These are phyloP conservation scores for Polymixis flavicincta DNA, from an alignment of 2,888 invertebrate genomes.

Conservation along the genomic window DNA sequence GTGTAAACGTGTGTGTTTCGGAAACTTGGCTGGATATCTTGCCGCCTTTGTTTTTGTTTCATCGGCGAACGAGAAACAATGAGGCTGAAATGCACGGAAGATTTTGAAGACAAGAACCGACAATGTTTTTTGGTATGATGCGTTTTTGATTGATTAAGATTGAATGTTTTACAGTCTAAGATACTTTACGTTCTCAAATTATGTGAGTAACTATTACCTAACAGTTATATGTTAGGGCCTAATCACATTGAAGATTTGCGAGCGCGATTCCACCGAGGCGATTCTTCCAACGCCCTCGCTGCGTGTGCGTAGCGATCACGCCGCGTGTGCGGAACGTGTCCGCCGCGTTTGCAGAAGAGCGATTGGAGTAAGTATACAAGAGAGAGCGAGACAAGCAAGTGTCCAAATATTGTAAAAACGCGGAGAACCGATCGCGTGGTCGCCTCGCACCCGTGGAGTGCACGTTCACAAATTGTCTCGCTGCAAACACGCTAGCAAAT, in stretches of 20 bases:
- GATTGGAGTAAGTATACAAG: not conserved
- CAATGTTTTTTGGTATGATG: not conserved
- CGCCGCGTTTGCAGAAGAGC: not conserved
- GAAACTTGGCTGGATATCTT: slow-evolving; percentile 23
- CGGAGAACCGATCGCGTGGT: not conserved
- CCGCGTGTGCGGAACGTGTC: not conserved
- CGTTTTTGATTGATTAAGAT: slow-evolving; percentile 14
- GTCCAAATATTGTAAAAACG: not conserved
- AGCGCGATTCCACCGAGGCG: not conserved
- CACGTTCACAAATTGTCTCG: not conserved
- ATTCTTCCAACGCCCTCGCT: not conserved
- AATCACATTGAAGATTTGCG: not conserved
- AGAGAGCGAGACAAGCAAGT: not conserved
- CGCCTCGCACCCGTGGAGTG: not conserved
- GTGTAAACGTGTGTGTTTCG: slow-evolving; percentile 25
- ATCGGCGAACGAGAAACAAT: slow-evolving; percentile 15
- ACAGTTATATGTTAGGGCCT: not conserved
- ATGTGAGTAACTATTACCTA: not conserved
- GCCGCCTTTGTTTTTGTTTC: slow-evolving; percentile 39
- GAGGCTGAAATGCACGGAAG: slow-evolving; percentile 9
- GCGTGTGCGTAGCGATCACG: not conserved
- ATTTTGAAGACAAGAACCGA: slow-evolving; percentile 20
- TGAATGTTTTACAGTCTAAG: slow-evolving; percentile 12
- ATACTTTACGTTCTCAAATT: not conserved
- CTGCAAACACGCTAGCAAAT: not conserved